These are phyloP conservation scores for Ia io DNA, from an alignment of 2,113 vertebrate genomes.

Conservation along the genomic window DNA sequence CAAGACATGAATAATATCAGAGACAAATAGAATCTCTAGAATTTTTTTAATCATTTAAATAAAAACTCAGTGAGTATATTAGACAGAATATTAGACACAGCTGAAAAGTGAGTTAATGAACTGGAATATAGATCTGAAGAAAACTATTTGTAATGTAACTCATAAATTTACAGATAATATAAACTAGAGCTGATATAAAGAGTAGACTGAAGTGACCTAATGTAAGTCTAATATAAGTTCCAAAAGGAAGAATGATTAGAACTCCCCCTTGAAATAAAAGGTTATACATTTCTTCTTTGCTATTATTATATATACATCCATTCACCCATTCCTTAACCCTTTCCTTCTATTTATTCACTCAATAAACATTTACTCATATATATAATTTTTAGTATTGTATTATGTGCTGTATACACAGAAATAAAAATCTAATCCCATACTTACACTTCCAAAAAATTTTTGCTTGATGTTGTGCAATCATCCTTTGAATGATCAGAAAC, in stretches of 20 bases:
- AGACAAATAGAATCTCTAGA: not conserved
- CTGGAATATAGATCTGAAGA: slow-evolving; percentile 17
- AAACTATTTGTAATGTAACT: not conserved
- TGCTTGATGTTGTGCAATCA: not conserved
- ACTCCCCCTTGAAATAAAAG: not conserved
- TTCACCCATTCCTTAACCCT: not conserved
- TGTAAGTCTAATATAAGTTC: not conserved
- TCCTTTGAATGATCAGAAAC: slow-evolving; percentile 2
- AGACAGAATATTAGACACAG: not conserved
- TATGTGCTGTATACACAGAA: not conserved
- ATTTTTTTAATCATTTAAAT: not conserved
- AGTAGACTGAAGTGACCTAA: not conserved
- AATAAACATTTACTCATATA: not conserved
- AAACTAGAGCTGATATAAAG: not conserved
- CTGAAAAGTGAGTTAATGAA: slow-evolving; percentile 18
- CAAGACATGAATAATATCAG: not conserved
- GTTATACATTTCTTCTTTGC: not conserved
- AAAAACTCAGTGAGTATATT: slow-evolving; percentile 3
- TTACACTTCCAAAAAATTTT: not conserved
- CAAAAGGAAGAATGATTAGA: not conserved
- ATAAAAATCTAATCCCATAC: slow-evolving; percentile 8
- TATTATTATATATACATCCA: not conserved
- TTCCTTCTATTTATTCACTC: not conserved
- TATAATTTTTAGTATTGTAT: not conserved
- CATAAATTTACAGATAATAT: not conserved